Conservation (phyloP, 2,113 vertebrate genomes). For the Taxidea taxus region DNA sequence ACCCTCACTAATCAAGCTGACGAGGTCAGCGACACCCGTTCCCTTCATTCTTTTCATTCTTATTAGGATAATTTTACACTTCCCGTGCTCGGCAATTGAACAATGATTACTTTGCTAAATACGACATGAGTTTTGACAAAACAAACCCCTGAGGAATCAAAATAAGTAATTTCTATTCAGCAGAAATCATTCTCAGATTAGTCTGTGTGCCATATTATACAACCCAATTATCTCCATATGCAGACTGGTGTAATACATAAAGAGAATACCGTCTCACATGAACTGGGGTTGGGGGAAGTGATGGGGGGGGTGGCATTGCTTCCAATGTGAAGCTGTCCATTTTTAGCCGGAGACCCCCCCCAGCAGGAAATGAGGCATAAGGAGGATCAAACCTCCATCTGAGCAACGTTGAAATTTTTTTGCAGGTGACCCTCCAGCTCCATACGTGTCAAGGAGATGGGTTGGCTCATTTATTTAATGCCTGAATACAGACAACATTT, state of each 20-base stretch:
- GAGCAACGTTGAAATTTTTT: not conserved
- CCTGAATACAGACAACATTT: not conserved
- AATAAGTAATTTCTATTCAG: slow-evolving; percentile 84
- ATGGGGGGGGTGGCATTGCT: not conserved
- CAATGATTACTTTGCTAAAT: slow-evolving; percentile 86
- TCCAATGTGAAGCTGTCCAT: not conserved
- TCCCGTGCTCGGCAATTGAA: slow-evolving; percentile 81
- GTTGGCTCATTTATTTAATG: not conserved
- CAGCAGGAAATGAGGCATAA: not conserved
- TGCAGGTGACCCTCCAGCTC: not conserved
- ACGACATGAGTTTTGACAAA: slow-evolving; percentile 86
- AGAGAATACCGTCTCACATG: slow-evolving; percentile 49
- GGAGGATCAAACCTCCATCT: not conserved
- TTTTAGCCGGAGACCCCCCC: not conserved
- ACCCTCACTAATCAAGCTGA: slow-evolving; percentile 82
- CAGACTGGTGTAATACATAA: slow-evolving; percentile 81
- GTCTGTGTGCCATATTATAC: slow-evolving; percentile 76
- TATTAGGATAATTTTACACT: slow-evolving; percentile 84
- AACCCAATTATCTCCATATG: slow-evolving; percentile 82
- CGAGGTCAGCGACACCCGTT: slow-evolving; percentile 76
- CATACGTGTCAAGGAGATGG: rapidly evolving
- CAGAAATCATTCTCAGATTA: slow-evolving; percentile 82
- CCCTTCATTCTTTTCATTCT: slow-evolving; percentile 76
- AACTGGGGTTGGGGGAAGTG: not conserved
- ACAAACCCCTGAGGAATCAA: slow-evolving; percentile 82